These are phyloP conservation scores for Eudasyphora cyanicolor DNA, from an alignment of 2,888 invertebrate species.

Conservation along the genomic window DNA sequence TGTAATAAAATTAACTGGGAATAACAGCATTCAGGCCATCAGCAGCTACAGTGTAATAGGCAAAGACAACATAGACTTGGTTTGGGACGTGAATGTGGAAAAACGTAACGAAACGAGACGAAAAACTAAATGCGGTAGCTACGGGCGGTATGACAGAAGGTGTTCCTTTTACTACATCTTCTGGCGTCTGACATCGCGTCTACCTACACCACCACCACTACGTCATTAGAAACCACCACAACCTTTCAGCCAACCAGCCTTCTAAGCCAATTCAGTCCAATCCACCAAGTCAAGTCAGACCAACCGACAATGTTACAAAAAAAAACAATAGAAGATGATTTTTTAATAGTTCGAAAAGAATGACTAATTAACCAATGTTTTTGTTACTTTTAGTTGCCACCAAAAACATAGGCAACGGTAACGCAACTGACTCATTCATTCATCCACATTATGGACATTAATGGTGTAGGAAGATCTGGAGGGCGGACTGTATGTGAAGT, in stretches of 20 bases:
- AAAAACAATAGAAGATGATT: slow-evolving; percentile 45
- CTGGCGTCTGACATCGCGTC: background rate
- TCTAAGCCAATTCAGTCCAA: no score
- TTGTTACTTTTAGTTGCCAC: slow-evolving; percentile 41
- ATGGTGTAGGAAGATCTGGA: background rate
- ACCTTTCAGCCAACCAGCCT: no score
- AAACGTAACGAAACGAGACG: slow-evolving; percentile 1
- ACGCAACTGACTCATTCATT: slow-evolving; percentile 29
- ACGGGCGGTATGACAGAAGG: slow-evolving; percentile 49
- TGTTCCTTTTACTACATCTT: slow-evolving; percentile 3
- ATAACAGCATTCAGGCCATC: slow-evolving; percentile 4
- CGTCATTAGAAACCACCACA: no score
- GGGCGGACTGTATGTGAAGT: slow-evolving; percentile 21
- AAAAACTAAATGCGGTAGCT: slow-evolving; percentile 29
- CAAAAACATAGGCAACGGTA: slow-evolving; percentile 3
- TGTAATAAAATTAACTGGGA: slow-evolving; percentile 23
- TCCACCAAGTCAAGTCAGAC: no score
- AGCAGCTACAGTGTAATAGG: no score
- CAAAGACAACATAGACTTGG: background rate
- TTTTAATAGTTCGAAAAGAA: slow-evolving; percentile 62
- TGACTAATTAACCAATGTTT: slow-evolving; percentile 64
- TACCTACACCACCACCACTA: background rate
- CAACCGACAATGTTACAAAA: background rate
- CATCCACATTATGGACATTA: slow-evolving; percentile 40
- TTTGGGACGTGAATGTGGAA: background rate